phyloP scores from a whole-genome alignment of 35 echinoderm and acorn worm genomes.

The Heliocidaris erythrogramma region DNA sequence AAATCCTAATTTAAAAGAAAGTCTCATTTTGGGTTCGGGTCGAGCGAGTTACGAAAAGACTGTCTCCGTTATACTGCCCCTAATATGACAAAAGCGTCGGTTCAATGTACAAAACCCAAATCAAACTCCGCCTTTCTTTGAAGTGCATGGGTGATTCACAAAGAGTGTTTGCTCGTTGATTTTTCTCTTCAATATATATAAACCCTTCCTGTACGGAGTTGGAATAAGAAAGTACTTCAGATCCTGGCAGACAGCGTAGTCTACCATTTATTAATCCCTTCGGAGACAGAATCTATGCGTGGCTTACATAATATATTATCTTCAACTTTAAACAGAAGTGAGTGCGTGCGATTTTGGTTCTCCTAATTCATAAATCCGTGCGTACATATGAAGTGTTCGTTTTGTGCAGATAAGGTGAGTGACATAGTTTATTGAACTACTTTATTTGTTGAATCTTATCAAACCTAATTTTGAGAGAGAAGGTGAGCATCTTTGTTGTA shows the following conservation, averaged over 20 bases:
- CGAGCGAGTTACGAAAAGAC: background rate
- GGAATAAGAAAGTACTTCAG: background rate
- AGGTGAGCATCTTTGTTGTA: too few relatives aligned
- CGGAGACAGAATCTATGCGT: background rate
- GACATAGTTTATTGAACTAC: background rate
- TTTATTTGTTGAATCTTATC: too few relatives aligned
- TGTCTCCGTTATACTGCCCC: background rate
- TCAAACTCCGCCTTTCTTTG: background rate
- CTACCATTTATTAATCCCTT: background rate
- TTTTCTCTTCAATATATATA: background rate
- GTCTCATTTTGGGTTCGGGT: background rate
- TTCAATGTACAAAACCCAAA: background rate
- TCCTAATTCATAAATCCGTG: too few relatives aligned
- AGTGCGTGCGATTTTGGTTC: background rate
- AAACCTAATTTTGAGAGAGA: too few relatives aligned
- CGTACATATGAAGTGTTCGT: background rate
- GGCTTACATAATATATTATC: background rate
- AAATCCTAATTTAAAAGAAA: background rate
- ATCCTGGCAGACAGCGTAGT: background rate
- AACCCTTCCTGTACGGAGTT: background rate
- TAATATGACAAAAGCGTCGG: background rate
- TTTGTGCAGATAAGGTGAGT: background rate
- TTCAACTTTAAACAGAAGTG: background rate
- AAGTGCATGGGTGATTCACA: background rate
- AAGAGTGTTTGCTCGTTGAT: background rate